phyloP scores from a whole-genome alignment of 2,113 vertebrate genomes.

The Arenaria interpres region DNA sequence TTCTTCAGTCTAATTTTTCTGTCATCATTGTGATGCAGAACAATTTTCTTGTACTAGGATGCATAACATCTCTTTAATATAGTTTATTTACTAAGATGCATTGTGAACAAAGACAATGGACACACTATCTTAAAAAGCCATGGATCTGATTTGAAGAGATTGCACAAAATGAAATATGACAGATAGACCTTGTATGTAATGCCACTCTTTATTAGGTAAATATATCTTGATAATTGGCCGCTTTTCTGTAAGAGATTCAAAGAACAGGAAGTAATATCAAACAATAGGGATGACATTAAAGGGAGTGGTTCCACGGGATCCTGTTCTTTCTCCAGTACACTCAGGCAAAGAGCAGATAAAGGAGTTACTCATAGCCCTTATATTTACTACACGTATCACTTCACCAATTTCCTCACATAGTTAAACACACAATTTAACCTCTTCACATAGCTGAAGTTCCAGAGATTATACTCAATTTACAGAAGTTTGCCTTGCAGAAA shows the following conservation, averaged over 20 bases:
- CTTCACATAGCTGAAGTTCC: not conserved
- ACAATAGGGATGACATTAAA: not conserved
- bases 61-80: not conserved
- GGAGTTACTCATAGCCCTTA: not conserved
- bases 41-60: not conserved
- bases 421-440: not conserved
- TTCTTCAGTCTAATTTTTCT: not conserved
- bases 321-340: not conserved
- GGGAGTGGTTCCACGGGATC: not conserved
- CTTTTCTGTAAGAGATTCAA: not conserved
- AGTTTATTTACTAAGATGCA: not conserved
- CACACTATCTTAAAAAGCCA: not conserved
- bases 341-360: not conserved
- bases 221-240: not conserved
- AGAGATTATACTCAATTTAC: not conserved
- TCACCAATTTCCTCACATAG: not conserved
- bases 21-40: not conserved
- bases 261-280: not conserved
- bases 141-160: not conserved
- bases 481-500: not conserved
- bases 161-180: not conserved
- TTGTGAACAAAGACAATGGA: not conserved
- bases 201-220: not conserved
- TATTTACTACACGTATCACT: not conserved
- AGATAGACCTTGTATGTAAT: not conserved